phyloP scores from a whole-genome alignment of 2,797 vertebrate genomes.

The Clarias pachynema region DNA sequence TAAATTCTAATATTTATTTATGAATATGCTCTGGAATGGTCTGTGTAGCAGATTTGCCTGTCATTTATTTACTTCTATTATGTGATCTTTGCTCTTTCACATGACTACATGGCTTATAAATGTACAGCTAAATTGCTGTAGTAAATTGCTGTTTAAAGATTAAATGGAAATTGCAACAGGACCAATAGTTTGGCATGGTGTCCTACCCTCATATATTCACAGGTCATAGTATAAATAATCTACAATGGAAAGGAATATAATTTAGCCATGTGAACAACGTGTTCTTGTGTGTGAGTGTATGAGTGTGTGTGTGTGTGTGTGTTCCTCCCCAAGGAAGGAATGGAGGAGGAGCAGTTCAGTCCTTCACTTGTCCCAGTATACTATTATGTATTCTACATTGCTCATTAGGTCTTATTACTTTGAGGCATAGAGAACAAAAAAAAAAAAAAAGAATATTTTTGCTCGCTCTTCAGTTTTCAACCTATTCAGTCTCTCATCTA shows the following conservation, averaged over 20 bases:
- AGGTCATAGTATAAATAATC: not conserved
- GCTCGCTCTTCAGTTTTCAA: not conserved
- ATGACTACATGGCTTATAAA: not conserved
- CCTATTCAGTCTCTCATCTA: not conserved
- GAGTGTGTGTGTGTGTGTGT: constrained; percentile 28
- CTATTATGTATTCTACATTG: not conserved
- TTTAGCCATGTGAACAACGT: constrained; percentile 27
- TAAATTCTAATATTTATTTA: not conserved
- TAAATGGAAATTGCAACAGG: not conserved
- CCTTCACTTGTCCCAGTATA: constrained; percentile 45
- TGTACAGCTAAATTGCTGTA: not conserved
- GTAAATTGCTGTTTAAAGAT: constrained; percentile 7
- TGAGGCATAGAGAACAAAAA: constrained; percentile 26
- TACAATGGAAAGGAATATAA: not conserved
- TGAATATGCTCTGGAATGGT: not conserved
- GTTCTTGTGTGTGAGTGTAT: not conserved
- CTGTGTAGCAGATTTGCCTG: not conserved
- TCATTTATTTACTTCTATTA: constrained; percentile 4
- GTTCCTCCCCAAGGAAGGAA: not conserved
- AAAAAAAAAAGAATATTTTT: not conserved
- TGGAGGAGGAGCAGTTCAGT: not conserved
- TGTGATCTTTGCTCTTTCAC: constrained; percentile 1
- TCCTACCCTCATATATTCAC: not conserved
- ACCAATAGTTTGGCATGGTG: not conserved
- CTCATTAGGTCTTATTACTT: constrained; percentile 51